These are phyloP conservation scores for Xenops minutus DNA, from an alignment of 2,797 vertebrate genomes.

Conservation along the genomic window DNA sequence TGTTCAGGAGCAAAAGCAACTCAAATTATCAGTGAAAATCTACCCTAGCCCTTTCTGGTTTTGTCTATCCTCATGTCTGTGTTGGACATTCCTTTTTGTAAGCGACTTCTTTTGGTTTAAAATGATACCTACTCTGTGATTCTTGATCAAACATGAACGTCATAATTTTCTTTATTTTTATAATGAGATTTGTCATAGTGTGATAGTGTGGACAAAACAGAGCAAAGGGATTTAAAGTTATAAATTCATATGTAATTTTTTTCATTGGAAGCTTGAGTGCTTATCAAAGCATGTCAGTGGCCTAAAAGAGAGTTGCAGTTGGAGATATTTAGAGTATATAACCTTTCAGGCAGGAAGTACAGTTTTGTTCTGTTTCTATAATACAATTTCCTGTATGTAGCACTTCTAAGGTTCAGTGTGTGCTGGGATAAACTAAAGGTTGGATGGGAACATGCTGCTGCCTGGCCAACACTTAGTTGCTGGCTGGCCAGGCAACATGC, in stretches of 20 bases:
- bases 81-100: background rate
- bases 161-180: background rate
- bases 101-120: background rate
- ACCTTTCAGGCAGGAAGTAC: background rate
- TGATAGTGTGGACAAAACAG: background rate
- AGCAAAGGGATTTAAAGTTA: background rate
- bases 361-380: background rate
- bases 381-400: background rate
- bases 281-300: background rate
- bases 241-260: background rate
- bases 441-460: rapidly evolving
- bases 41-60: background rate
- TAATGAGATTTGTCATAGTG: background rate
- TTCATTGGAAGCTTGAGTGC: background rate
- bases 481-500: background rate
- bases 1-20: background rate
- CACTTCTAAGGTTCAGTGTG: background rate
- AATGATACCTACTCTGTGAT: background rate
- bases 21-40: background rate
- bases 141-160: background rate
- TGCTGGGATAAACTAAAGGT: background rate
- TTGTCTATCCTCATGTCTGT: background rate
- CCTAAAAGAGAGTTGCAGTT: background rate
- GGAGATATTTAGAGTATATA: background rate
- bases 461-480: background rate